These are phyloP conservation scores for Melieria omissa DNA, from an alignment of 2,888 invertebrate genomes.

Conservation along the genomic window DNA sequence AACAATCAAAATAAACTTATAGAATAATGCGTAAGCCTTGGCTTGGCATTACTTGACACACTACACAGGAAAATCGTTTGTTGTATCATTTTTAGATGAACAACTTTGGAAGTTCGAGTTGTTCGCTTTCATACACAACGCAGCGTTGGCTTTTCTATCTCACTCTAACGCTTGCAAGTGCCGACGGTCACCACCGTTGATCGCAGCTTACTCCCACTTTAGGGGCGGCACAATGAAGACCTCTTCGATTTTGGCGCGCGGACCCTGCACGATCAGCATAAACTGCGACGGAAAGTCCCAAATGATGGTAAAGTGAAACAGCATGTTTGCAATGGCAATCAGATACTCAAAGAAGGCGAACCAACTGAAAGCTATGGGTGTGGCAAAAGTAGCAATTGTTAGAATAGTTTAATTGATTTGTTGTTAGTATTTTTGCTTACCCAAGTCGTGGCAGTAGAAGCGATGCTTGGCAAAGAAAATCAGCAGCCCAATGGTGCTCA, in stretches of 20 bases:
- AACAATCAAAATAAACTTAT: neutral
- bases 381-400: neutral
- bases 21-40: neutral
- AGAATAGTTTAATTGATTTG: neutral
- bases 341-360: constrained; percentile 94
- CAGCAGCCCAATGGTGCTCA: constrained; percentile 84
- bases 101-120: constrained; percentile 17
- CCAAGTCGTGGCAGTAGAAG: constrained; percentile 87
- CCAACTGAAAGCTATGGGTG: constrained; percentile 87
- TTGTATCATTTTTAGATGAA: neutral
- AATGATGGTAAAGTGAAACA: constrained; percentile 88
- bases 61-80: neutral
- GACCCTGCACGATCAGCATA: constrained; percentile 76
- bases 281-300: constrained; percentile 87
- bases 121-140: neutral
- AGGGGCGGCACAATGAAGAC: constrained; percentile 44
- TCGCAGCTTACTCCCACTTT: constrained; percentile 32
- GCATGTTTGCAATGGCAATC: constrained; percentile 92
- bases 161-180: neutral
- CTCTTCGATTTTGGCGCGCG: constrained; percentile 66
- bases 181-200: too few relatives aligned
- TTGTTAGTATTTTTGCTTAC: constrained; percentile 68
- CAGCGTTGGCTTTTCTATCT: neutral
- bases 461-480: constrained; percentile 91
- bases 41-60: too few relatives aligned